Percentiles rank a stretch among this genome's conserved stretches.
These are phyloP conservation scores for Albula goreensis DNA, from an alignment of 2,113 vertebrate species.

Conservation along the genomic window DNA sequence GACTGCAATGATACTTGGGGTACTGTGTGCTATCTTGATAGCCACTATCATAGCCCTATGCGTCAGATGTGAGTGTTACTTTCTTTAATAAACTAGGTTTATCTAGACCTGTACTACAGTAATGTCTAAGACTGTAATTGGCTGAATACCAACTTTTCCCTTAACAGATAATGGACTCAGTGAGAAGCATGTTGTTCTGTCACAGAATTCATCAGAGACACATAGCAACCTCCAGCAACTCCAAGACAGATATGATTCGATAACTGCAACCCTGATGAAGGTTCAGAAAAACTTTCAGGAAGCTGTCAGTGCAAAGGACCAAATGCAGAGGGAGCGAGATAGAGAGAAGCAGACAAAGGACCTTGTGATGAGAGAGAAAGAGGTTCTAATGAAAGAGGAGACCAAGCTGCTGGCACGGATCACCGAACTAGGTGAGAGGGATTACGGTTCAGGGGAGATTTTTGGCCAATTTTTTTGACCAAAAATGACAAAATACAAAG, in stretches of 20 bases:
- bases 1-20: conserved; percentile 47
- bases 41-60: conserved; percentile 48
- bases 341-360: conserved; percentile 34
- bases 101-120: background rate
- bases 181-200: conserved; percentile 21
- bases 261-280: conserved; percentile 29
- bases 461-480: background rate
- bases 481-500: background rate
- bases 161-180: conserved; percentile 21
- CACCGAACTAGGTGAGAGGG: conserved; percentile 40
- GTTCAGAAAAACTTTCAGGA: conserved; percentile 30
- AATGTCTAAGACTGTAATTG: background rate
- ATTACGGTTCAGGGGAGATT: background rate
- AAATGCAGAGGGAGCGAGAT: conserved; percentile 16
- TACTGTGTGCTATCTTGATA: conserved; percentile 54
- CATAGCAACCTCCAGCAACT: conserved; percentile 48
- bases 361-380: conserved; percentile 43
- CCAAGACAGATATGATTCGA: conserved; percentile 40
- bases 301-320: conserved; percentile 11
- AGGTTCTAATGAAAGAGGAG: conserved; percentile 37
- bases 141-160: background rate
- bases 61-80: conserved; percentile 57
- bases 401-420: conserved; percentile 27
- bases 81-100: background rate
- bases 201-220: conserved; percentile 33